Conservation (phyloP, 1,140 invertebrate species). For the Branchinecta lynchi region DNA sequence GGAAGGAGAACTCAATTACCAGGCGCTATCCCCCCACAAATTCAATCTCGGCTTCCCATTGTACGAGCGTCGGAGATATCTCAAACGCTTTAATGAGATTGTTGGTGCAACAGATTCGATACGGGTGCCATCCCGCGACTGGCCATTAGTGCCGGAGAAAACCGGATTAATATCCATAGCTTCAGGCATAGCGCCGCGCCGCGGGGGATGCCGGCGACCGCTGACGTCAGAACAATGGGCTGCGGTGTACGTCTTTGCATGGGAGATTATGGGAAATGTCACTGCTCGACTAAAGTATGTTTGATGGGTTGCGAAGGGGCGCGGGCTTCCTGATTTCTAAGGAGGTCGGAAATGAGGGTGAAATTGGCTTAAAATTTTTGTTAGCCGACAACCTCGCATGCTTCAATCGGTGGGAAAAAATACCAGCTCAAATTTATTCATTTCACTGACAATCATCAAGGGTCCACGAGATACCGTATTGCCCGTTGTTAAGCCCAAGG, state of each 20-base stretch:
- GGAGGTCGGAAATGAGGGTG: too few relatives aligned
- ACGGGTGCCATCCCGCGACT: neutral
- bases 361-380: too few relatives aligned
- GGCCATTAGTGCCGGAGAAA: neutral
- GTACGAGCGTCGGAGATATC: neutral
- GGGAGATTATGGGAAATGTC: constrained; percentile 9
- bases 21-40: constrained; percentile 10
- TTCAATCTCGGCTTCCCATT: neutral
- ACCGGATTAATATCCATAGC: constrained; percentile 9
- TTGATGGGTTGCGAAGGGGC: neutral
- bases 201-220: neutral
- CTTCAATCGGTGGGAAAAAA: too few relatives aligned
- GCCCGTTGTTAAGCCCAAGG: too few relatives aligned
- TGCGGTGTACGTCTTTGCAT: neutral
- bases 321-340: too few relatives aligned
- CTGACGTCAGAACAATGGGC: too few relatives aligned
- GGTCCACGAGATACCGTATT: too few relatives aligned
- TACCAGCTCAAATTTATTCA: too few relatives aligned
- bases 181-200: neutral
- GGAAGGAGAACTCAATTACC: neutral
- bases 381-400: too few relatives aligned
- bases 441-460: too few relatives aligned
- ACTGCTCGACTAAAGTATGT: neutral
- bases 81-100: constrained; percentile 8
- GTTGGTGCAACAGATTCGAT: constrained; percentile 11